Evolutionary conservation across 2,113 vertebrate species (phyloP), one percentile per base, ranked within the genome.

Genomic region (Pristiophorus japonicus): DNA sequence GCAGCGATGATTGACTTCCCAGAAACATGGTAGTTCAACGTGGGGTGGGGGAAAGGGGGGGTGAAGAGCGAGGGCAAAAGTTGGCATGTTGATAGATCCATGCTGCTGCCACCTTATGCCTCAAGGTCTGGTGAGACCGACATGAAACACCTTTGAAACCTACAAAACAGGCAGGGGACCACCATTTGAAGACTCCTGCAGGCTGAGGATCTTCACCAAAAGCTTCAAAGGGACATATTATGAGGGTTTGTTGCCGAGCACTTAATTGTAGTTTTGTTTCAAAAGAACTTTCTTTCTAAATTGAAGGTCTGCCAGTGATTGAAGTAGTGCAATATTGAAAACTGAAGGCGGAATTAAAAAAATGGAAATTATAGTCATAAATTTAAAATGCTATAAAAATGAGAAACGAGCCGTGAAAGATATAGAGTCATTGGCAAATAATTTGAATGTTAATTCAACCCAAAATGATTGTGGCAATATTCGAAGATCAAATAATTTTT

Each of bases 381-480:
- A 88, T 81, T 81, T 81, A 81, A 81, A 81, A 88, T 88, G 85
- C 85, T 55, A 11, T 88, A 88, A 88, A 55, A 88, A 27, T 55
- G 10, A 51, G 3, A 30, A 27, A 55, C 10, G 3, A 88, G 3
- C 3, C 27, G 30, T 55, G 47, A 88, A 87, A 47, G 27, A 20
- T 42, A 81, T 0, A 30, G 47, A 88, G 14, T 55, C 47, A 51
- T 22, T 30, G 47, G 47, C 47, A 88, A 51, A 27, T 30, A 88
- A 88, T 55, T 30, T 88, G 47, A 88, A 88, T 27, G 85, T 88
- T 88, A 88, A 14, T 88, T 88, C 47, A 88, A 6, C 0, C 0
- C 10, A 88, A 88, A 88, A 88, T 55, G 45, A 88, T 51, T 88
- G 47, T 12, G 24, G 85, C 22, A 88, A 55, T 30, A 51, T 88